Base-by-base conservation (phyloP, 2,113 vertebrate genomes). In the Cryptotis parvus region DNA sequence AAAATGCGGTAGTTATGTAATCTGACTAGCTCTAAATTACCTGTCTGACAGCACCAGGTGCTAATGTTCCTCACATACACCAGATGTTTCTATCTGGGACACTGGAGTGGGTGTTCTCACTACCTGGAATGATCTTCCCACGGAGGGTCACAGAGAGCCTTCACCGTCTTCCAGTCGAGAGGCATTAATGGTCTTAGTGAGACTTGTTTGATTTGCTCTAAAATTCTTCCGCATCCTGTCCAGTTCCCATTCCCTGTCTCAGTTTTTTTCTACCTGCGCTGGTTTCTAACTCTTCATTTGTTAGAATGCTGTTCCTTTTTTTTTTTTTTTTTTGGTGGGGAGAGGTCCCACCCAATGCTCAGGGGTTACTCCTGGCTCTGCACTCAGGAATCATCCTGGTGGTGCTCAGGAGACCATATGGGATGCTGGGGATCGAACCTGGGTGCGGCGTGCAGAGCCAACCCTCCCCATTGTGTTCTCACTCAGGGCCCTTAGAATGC, bases 201-300 rank as follows among this genome's bases (percentile, higher is more conserved):
- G 35, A 88, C 27, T 52, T 92, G 58, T 2, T 7, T 9, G 58
- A 37, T 45, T 12, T 33, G 63, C 27, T 8, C 33, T 84, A 90
- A 87, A 83, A 79, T 45, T 69, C 35, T 6, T 29, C 9, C 9
- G 55, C 58, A 72, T 78, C 89, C 22, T 45, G 86, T 92, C 24
- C 10, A 70, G 0, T 87, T 12, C 52, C 41, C 11, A 3, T 87
- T n/a, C 33, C 22, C 14, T 55, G 66, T n/a, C n/a, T 33, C 7
- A 90, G 7, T 63, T 91, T 31, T 73, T 39, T 31, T 39, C 58
- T 49, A 15, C 16, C 8, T 76, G 78, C 45, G 63, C 73, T 10
- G 76, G 41, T 68, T 90, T 86, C 29, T 93, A 49, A 79, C 4
- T n/a, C 39, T 72, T 79, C 78, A 66, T 80, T 73, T 80, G 58